Evolutionary conservation across 2,113 vertebrate species (phyloP).

Genomic region (Spermophilus dauricus): DNA sequence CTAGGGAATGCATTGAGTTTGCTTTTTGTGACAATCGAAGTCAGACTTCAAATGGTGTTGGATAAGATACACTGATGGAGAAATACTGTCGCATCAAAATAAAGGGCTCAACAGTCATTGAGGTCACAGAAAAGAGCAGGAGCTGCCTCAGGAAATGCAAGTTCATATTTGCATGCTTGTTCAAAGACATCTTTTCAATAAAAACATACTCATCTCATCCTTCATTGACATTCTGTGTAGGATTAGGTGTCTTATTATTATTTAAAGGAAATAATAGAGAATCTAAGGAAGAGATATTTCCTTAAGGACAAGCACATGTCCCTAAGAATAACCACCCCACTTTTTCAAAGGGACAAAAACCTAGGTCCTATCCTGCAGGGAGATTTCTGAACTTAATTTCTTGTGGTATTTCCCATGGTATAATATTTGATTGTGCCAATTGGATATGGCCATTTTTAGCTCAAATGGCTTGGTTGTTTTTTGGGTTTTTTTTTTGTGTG

Average conservation of each 20-base stretch:
- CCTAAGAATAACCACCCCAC: neutral
- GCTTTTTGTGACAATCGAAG: neutral
- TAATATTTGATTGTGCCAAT: neutral
- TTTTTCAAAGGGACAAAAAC: neutral
- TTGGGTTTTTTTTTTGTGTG: neutral
- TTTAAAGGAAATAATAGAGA: neutral
- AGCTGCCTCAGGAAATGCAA: neutral
- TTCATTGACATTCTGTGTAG: neutral
- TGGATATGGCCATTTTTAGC: conserved; percentile 13
- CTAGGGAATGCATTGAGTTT: neutral
- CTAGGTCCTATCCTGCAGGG: neutral
- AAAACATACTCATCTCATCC: neutral
- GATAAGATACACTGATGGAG: neutral
- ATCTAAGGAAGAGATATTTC: neutral
- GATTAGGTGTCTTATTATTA: neutral
- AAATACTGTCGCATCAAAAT: neutral
- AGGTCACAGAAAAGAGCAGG: neutral
- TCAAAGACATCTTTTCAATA: neutral
- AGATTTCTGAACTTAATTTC: neutral
- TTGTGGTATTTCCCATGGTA: neutral
- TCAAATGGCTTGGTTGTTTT: neutral
- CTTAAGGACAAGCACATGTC: neutral
- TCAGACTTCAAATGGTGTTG: neutral
- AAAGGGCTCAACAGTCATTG: neutral
- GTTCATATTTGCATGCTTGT: neutral